Evolutionary conservation across 2,888 invertebrate genomes (phyloP), one percentile per base, ranked within the genome.

Genomic region (Ariolimax columbianus): DNA sequence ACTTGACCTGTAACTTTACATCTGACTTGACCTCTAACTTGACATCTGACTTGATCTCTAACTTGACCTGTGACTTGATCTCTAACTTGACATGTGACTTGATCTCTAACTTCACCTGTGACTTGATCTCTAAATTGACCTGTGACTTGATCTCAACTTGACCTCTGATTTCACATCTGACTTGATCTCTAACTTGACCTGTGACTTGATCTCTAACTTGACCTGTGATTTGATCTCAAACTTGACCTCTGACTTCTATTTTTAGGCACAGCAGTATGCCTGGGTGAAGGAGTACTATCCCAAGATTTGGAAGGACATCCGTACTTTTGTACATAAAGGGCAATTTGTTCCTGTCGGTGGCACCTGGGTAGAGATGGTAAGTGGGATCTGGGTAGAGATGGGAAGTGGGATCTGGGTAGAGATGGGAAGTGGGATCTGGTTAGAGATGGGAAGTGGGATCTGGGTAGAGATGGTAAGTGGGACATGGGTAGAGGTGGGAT

Each of bases 331-430:
- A 0, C 89, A 89, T 17, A 89, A 89, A 66, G 94, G 94, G 11
- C 91, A 93, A 75, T 95, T 95, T 89, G 90, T 95, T 66, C 95
- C 95, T 33, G 95, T 95, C 36, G 95, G 95, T 30, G 95, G 95
- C 2, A 93, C 94, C 0, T 95, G 95, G 95, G 94, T 95, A 47
- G 95, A 95, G 92, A 95, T 95, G 95, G 95, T 94, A 84, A 86
- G 89, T 85, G 4, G 23, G 26, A n/a, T 55, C 23, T 36, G 9
- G 26, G 59, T 17, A 47, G 17, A 3, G 26, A 6, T n/a, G 47
- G 40, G 23, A 26, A 0, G 77, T 9, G 55, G 55, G 9, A 40
- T 23, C 14, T 73, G 43, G 40, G 26, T 43, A 3, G 47, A 47
- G 73, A 30, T 9, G 47, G 73, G 19, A 70, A 70, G 14, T 36